Evolutionary conservation across 2,113 vertebrate species (phyloP), one percentile per base, ranked within the genome.

Genomic region (Pardalotus punctatus): DNA sequence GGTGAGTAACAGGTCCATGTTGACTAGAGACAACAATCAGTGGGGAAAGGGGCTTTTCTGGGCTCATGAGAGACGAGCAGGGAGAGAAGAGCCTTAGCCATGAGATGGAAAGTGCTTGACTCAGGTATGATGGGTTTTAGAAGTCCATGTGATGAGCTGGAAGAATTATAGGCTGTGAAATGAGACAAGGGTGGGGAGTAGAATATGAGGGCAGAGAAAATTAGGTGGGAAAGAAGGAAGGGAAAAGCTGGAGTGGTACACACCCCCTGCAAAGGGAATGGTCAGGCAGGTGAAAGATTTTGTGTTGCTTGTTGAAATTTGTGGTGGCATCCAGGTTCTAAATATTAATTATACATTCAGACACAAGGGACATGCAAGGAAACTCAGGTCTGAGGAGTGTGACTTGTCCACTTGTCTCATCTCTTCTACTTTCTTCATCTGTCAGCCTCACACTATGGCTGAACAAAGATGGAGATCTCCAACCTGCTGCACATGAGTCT

Each of bases 1-100:
- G 24, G 25, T 18, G 13, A 35, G 31, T 38, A 27, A 58, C 1
- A 0, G 14, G 31, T n/a, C 24, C 3, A 0, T n/a, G 29, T 11
- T 57, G 56, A 14, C 58, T 81, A 53, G 36, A 71, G 50, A 27
- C 11, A 50, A 51, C 35, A 35, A 28, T 21, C n/a, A 62, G 22
- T 1, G 4, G 8, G 11, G n/a, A 76, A 82, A 76, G 10, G 7
- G 12, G 6, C 23, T 64, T 60, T 13, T 7, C 27, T 21, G 22
- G 31, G 16, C 18, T 60, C 15, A 12, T 0, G 4, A 42, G 25
- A 76, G 31, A 74, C 58, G 25, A 60, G 16, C 8, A 24, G 17
- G n/a, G 43, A 69, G 35, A 65, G 29, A 31, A 57, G 14, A 88
- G 36, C 5, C 9, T 61, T 62, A 57, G 24, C 42, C 16, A 20